Conservation (phyloP, 2,113 vertebrate genomes). For the Lepidiolamprologus cunningtoni region DNA sequence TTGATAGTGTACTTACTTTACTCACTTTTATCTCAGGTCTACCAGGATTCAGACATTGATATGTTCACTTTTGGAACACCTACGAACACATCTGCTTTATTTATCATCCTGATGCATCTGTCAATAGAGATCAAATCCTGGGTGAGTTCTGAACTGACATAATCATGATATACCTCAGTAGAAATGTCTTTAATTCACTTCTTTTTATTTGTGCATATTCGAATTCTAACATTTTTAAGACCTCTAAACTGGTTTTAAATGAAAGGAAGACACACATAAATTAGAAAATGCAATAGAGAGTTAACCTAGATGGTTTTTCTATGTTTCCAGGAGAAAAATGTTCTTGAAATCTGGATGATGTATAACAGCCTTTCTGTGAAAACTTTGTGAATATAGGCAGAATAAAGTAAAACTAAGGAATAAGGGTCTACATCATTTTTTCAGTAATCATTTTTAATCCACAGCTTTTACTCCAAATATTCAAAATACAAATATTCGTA, state of each 20-base stretch:
- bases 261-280: not conserved
- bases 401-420: not conserved
- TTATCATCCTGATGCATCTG: constrained; percentile 87
- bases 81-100: constrained; percentile 83
- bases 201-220: not conserved
- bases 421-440: not conserved
- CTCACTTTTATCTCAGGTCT: constrained; percentile 63
- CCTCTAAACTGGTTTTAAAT: not conserved
- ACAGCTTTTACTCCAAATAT: not conserved
- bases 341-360: not conserved
- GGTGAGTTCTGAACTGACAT: constrained; percentile 70
- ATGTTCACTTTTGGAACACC: constrained; percentile 85
- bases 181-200: not conserved
- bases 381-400: not conserved
- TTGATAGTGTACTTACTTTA: not conserved
- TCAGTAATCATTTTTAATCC: not conserved
- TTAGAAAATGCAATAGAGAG: not conserved
- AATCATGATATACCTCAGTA: not conserved
- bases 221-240: not conserved
- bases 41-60: constrained; percentile 79
- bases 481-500: not conserved
- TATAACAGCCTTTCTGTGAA: not conserved
- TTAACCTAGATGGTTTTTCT: not conserved
- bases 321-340: not conserved
- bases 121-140: constrained; percentile 91